Percentiles rank a stretch among this genome's conserved stretches.
Evolutionary conservation across 2,797 vertebrate genomes (phyloP).

Genomic region (Mergus octosetaceus): DNA sequence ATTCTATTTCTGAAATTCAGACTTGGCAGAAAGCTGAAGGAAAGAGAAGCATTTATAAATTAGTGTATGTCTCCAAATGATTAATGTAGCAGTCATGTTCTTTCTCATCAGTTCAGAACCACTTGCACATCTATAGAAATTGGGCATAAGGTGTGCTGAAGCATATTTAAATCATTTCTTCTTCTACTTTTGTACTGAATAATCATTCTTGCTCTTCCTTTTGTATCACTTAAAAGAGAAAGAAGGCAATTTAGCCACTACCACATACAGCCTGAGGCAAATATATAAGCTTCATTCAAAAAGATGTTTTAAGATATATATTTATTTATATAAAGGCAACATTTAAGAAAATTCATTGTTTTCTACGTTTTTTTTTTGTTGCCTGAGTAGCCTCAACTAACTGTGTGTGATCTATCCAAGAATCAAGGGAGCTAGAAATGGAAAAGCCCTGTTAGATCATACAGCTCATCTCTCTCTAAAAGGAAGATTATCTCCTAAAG

Average conservation of each 20-base stretch:
- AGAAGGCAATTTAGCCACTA: slow-evolving; percentile 39
- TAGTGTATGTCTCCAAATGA: slow-evolving; percentile 47
- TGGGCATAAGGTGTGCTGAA: slow-evolving; percentile 14
- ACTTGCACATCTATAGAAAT: slow-evolving; percentile 46
- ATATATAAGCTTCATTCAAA: slow-evolving; percentile 15
- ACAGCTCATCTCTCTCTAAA: not conserved
- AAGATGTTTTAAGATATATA: slow-evolving; percentile 31
- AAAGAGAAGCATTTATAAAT: slow-evolving; percentile 47
- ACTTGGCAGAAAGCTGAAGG: slow-evolving; percentile 23
- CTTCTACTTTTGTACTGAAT: slow-evolving; percentile 19
- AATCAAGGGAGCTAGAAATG: not conserved
- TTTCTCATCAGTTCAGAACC: slow-evolving; percentile 59
- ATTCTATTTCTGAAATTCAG: slow-evolving; percentile 31
- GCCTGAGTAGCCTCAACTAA: not conserved
- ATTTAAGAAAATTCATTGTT: not conserved
- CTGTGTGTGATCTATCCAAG: not conserved
- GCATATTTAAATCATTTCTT: slow-evolving; percentile 48
- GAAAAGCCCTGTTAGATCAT: not conserved
- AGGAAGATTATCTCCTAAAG: not conserved
- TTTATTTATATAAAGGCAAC: not conserved
- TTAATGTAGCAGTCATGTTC: slow-evolving; percentile 61
- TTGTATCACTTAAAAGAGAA: slow-evolving; percentile 43
- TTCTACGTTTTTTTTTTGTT: not conserved
- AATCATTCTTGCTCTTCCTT: slow-evolving; percentile 25
- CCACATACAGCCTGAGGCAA: slow-evolving; percentile 5